These are phyloP conservation scores for Semicossyphus pulcher DNA, from an alignment of 2,113 vertebrate species.

Conservation along the genomic window DNA sequence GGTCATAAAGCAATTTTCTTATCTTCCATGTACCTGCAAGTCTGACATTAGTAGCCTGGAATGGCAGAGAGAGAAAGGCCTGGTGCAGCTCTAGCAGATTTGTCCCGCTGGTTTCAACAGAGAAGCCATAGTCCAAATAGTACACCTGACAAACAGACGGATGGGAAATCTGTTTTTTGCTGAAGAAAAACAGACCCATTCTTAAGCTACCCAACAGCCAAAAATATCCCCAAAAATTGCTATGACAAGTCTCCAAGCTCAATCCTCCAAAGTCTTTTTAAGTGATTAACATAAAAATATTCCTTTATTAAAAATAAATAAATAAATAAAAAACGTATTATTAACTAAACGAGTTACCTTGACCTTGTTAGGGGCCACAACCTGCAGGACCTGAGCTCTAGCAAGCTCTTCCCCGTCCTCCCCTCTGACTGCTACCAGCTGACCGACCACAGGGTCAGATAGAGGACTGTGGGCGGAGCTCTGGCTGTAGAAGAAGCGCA, in stretches of 20 bases:
- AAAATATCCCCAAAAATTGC: too few relatives aligned
- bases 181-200: not conserved
- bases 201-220: too few relatives aligned
- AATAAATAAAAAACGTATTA: not conserved
- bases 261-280: too few relatives aligned
- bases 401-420: constrained; percentile 88
- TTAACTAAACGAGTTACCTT: constrained; percentile 82
- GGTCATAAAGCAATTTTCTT: not conserved
- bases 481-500: constrained; percentile 87
- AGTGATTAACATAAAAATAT: too few relatives aligned
- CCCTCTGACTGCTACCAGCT: constrained; percentile 87
- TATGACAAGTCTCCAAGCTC: too few relatives aligned
- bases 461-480: constrained; percentile 43
- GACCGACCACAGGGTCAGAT: constrained; percentile 77
- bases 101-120: constrained; percentile 81
- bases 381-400: constrained; percentile 87
- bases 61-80: constrained; percentile 87
- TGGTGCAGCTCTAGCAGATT: constrained; percentile 85
- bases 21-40: constrained; percentile 88
- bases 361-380: constrained; percentile 77
- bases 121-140: constrained; percentile 93
- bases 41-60: constrained; percentile 90
- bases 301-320: not conserved
- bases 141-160: constrained; percentile 83
- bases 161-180: too few relatives aligned